Base-by-base conservation (phyloP, 2,888 invertebrate species). In the Stegana nigrithorax region DNA sequence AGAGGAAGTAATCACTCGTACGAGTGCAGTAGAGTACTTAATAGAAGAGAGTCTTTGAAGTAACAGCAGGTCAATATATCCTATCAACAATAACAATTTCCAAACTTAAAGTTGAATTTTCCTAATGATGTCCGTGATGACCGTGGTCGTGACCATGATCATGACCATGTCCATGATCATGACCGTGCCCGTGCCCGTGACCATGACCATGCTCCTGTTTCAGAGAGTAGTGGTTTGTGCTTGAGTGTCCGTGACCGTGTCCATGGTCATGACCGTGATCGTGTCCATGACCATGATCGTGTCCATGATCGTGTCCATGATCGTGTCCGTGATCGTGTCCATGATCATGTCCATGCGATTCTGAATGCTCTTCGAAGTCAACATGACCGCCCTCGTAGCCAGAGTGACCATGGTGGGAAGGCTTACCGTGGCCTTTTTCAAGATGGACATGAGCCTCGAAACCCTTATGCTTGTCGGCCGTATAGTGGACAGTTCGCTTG, bases 401-500 rank as follows among this genome's bases (percentile, higher is more conserved):
- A 44, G 68, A 69, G 65, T 76, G 76, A n/a, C 67, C 72, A 42
- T 78, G 74, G 21, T 78, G 75, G 19, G 58, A 69, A 7, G 67
- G 60, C 8, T 63, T 68, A 36, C 65, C 65, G 29, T 78, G 71
- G 29, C 76, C 73, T 42, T 74, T 47, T 64, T 80, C 80, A 39
- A 77, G 73, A 14, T 70, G 71, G 10, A 81, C 80, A 1, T 71
- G 70, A 0, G 81, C 81, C 64, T 79, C 69, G 69, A 81, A 81
- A 1, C 80, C 80, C 65, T 71, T 77, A 63, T 81, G 81, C 62
- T 81, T 81, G 55, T 81, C 80, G 26, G 81, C 80, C 0, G 79
- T 78, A 47, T 81, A 81, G 69, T 77, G 73, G 65, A 80, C 80
- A 50, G 79, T 81, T 27, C 80, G 72, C 71, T 80, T 80, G 70